Conservation (phyloP, 2,113 vertebrate species). For the Tinamus guttatus region DNA sequence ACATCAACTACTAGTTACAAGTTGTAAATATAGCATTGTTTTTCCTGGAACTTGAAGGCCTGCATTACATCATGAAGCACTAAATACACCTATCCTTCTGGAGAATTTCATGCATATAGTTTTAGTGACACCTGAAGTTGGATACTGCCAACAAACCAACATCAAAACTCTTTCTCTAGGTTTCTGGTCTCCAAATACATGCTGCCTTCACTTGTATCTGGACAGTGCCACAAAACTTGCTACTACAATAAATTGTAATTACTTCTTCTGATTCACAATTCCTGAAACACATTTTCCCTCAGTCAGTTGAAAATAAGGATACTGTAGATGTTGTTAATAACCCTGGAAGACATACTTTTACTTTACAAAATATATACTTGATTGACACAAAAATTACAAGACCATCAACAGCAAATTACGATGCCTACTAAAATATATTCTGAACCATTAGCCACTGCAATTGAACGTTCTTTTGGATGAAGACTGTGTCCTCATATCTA, state of each 20-base stretch:
- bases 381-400: not conserved
- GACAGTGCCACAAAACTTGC: not conserved
- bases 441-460: not conserved
- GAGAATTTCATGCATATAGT: conserved; percentile 62
- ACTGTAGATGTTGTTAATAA: not conserved
- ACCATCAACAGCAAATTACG: not conserved
- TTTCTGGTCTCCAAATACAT: not conserved
- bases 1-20: conserved; percentile 72
- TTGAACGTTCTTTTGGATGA: not conserved
- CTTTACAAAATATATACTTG: not conserved
- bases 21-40: conserved; percentile 77
- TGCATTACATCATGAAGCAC: conserved; percentile 72
- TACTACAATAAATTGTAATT: not conserved
- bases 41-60: conserved; percentile 68
- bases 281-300: not conserved
- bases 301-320: not conserved
- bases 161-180: not conserved
- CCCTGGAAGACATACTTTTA: not conserved
- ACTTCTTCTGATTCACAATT: not conserved
- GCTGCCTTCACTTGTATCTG: not conserved
- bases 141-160: conserved; percentile 32
- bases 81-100: conserved; percentile 72
- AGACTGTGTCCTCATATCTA: not conserved
- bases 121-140: conserved; percentile 60
- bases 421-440: not conserved